Evolutionary conservation across 2,888 invertebrate species (phyloP), one percentile per base, ranked within the genome.

Genomic region (Helicoverpa assulta): DNA sequence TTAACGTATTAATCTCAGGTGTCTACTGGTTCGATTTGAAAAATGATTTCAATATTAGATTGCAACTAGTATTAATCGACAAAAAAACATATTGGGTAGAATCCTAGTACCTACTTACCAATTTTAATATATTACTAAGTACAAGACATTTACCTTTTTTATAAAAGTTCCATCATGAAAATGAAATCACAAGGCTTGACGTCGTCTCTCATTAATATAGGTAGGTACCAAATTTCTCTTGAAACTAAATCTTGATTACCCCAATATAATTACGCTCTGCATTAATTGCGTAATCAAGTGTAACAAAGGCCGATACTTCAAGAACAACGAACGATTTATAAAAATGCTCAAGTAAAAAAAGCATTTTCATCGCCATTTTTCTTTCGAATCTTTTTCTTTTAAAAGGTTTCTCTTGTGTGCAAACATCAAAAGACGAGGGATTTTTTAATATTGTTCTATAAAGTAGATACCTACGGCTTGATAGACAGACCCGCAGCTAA

Each of bases 231-330:
- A 19, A 12, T 52, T 52, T 52, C 16, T 52, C 8, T 26, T 4
- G 19, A 37, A 21, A 52, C 52, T 14, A 52, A 19, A 52, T 12
- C 53, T 6, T 2, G 12, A 5, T 55, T 33, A 51, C 50, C 60
- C 29, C 58, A 29, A 47, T 26, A 21, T 0, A 40, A 47, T 26
- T 47, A 53, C 16, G 4, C 18, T 18, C 21, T 58, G 26, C 47
- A 63, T 60, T 65, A 12, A 60, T 58, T 64, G 52, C 16, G 29
- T 67, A 75, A 69, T 76, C 59, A 54, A 65, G 37, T 59, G 53
- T 60, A 59, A 73, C 33, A 72, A 66, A 60, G 56, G 37, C 12
- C 50, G 29, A 68, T 58, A 65, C 50, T 79, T 58, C 14, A 52
- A 29, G 16, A 43, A 67, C 18, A 50, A 54, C 5, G 57, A 63